Percentiles rank a stretch among this genome's conserved stretches.
phyloP scores from a whole-genome alignment of 2,113 vertebrate species.

The Ammospiza nelsoni region DNA sequence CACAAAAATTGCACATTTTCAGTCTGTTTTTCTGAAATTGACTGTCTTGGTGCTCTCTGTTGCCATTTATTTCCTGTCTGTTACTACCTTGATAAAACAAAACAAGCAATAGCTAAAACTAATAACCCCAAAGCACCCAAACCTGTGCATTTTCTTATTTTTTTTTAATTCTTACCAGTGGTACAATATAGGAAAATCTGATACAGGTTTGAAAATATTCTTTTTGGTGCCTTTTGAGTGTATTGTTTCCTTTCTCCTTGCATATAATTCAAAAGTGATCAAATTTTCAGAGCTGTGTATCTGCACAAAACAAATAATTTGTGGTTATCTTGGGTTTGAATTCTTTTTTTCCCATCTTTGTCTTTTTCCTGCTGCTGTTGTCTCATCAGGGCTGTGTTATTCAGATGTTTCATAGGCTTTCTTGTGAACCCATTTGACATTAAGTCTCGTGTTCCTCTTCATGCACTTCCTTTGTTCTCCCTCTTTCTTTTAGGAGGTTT shows the following conservation, averaged over 20 bases:
- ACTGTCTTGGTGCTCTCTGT: background rate
- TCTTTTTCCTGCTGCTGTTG: background rate
- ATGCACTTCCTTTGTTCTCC: background rate
- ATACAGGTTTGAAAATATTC: background rate
- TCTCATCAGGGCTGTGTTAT: background rate
- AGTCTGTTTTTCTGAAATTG: background rate
- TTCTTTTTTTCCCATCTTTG: conserved; percentile 29
- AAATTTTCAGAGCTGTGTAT: background rate
- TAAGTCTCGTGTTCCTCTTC: background rate
- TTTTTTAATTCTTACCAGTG: background rate
- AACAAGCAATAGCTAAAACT: background rate
- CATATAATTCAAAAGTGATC: background rate
- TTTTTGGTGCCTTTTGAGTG: background rate
- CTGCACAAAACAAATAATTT: conserved; percentile 15
- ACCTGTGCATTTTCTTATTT: rapidly evolving
- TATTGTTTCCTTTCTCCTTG: background rate
- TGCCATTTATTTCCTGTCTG: background rate
- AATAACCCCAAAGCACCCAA: background rate
- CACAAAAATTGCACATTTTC: background rate
- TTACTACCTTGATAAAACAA: background rate
- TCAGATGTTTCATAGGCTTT: background rate
- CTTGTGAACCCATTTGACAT: conserved; percentile 43
- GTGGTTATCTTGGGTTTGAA: conserved; percentile 20
- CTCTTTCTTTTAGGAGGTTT: background rate
- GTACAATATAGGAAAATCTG: background rate